Conservation (phyloP, 2,888 invertebrate genomes). For the Liopterus haemorrhoidalis region DNA sequence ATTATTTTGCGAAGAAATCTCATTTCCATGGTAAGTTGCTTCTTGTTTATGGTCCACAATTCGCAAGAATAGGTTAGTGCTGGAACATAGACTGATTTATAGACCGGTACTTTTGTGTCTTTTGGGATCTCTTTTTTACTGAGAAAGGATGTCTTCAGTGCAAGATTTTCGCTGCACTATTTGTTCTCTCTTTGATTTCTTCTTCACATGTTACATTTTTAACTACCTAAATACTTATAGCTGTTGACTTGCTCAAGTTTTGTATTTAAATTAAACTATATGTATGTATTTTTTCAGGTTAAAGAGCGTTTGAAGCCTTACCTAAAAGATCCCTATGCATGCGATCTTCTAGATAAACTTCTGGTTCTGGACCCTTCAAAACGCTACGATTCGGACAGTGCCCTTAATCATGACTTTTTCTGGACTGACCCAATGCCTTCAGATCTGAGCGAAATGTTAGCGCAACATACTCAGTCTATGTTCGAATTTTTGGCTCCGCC, state of each 20-base stretch:
- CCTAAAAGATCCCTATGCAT: slow-evolving; percentile 85
- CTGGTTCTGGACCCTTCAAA: slow-evolving; percentile 88
- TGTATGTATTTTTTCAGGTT: slow-evolving; percentile 44
- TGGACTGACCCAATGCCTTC: slow-evolving; percentile 97
- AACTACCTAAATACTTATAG: background rate
- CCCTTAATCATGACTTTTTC: slow-evolving; percentile 96
- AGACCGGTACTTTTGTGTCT: too few relatives aligned
- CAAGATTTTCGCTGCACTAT: too few relatives aligned
- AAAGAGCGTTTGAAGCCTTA: slow-evolving; percentile 82
- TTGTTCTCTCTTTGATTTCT: too few relatives aligned
- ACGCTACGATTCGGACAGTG: slow-evolving; percentile 82
- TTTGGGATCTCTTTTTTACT: too few relatives aligned
- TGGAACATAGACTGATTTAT: too few relatives aligned
- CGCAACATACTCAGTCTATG: slow-evolving; percentile 87
- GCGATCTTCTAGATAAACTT: slow-evolving; percentile 88
- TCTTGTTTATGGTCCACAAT: too few relatives aligned
- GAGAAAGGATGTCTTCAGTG: too few relatives aligned
- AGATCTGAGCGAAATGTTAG: slow-evolving; percentile 85
- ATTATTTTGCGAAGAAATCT: too few relatives aligned
- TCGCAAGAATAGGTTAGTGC: too few relatives aligned
- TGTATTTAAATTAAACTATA: background rate
- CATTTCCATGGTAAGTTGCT: too few relatives aligned
- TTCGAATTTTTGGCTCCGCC: slow-evolving; percentile 86
- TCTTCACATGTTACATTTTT: slow-evolving; percentile 10
- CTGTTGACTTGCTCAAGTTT: background rate